Evolutionary conservation across 2,888 invertebrate genomes (phyloP), one percentile per base, ranked within the genome.

Genomic region (Drosophila quasianomalipes): DNA sequence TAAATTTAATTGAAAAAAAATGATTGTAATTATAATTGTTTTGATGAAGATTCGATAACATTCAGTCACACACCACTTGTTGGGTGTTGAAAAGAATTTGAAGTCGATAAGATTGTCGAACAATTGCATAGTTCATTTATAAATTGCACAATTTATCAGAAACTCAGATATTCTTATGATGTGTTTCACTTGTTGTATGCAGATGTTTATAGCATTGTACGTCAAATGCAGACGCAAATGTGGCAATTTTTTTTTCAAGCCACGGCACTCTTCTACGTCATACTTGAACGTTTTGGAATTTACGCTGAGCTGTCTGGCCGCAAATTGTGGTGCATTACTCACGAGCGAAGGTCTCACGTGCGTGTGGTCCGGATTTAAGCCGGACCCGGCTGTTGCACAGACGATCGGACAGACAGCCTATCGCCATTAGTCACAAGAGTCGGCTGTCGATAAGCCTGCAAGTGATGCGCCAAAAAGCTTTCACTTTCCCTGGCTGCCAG

Each of bases 401-500:
- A 44, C 37, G 26, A 52, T 22, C 12, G 44, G 54, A 26, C 22
- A n/a, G 52, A 44, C 37, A 28, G 57, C 28, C n/a, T 28, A 35
- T 41, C 30, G 22, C 31, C 76, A 76, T 80, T 81, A 81, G 76
- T 76, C 77, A 71, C 55, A 71, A 60, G 28, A 31, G 49, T 37
- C 30, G 47, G 7, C 39, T 51, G 54, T 47, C 39, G 70, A 68
- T 81, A 76, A 67, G 69, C 39, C 33, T 6, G 16, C 26, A 37
- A 70, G 51, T 70, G 66, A 74, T 75, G 76, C 22, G 57, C 52
- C 62, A 60, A 47, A 58, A 61, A 55, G 72, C 81, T 81, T 81
- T 81, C 69, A 81, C 79, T 81, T 77, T 79, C 75, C 33, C 74
- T 52, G 81, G 54, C 59, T 44, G 35, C 49, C 22, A 44, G 41